Base-by-base conservation (phyloP, 2,113 vertebrate species). In the Aegypius monachus region DNA sequence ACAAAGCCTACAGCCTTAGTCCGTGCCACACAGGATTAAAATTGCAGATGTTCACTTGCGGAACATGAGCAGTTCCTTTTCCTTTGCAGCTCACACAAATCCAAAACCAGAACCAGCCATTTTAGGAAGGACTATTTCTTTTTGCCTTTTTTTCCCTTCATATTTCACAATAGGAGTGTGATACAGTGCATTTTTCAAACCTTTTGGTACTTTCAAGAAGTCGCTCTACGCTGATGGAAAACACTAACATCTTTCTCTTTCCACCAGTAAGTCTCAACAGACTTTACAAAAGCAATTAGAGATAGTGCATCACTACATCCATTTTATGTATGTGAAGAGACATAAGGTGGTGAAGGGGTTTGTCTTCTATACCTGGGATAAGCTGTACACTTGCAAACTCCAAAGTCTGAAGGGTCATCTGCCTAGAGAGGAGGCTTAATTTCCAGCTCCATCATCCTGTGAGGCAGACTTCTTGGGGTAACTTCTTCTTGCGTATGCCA, bases 21-120 rank as follows among this genome's bases (percentile, higher is more conserved):
- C 80, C 17, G 13, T 90, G 81, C 50, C 62, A 95, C 3, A 5
- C 0, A 0, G 18, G 32, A 92, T 53, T 78, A 93, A 96, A 79
- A 95, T 40, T 74, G 92, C 96, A 97, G 95, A 97, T 95, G 91
- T 89, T 61, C 88, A 95, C 95, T 95, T 84, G 90, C 86, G 87
- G 79, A 77, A 88, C 81, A 94, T 55, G 48, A 85, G 61, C 85
- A 32, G 4, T 38, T 81, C 61, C 62, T 90, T 86, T 66, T 89
- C 62, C 71, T 96, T 86, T 86, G 63, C 31, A 70, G 62, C 55
- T 89, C 48, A 86, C 89, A 72, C 63, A 50, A 43, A 36, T 73
- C 56, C 48, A 55, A 80, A 85, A 40, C 10, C 74, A 84, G 15
- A 86, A 78, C 32, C 66, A 67, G 9, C 12, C 62, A 17, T 77